Evolutionary conservation across 2,797 vertebrate genomes (phyloP).

Genomic region (Gila robusta): DNA sequence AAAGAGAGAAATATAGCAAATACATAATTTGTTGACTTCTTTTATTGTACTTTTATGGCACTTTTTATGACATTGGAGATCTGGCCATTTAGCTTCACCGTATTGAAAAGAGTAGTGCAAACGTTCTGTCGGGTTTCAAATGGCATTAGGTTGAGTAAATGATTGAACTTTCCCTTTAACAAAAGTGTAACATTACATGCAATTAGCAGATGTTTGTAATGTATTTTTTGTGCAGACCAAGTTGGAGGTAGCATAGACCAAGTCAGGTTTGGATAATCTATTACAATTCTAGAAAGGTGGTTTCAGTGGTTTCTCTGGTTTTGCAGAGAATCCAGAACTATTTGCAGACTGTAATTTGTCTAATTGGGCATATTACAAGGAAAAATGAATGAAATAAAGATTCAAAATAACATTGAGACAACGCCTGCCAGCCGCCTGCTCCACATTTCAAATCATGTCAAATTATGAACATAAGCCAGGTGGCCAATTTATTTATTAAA

Average conservation of each 20-base stretch:
- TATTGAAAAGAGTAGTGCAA: not conserved
- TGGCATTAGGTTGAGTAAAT: not conserved
- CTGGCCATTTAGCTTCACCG: not conserved
- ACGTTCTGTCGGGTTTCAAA: not conserved
- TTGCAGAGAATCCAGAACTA: conserved; percentile 57
- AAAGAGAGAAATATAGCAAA: not conserved
- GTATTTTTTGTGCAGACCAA: not conserved
- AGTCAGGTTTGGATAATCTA: not conserved
- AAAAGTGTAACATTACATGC: not conserved
- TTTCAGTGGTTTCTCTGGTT: conserved; percentile 14
- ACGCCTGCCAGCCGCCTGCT: conserved; percentile 63
- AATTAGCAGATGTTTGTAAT: not conserved
- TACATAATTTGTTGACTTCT: not conserved
- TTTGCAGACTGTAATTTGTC: conserved; percentile 71
- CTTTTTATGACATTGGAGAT: not conserved
- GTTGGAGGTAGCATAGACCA: not conserved
- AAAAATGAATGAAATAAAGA: conserved; percentile 76
- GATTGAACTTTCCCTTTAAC: not conserved
- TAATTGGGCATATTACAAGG: conserved; percentile 72
- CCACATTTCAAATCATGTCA: conserved; percentile 65
- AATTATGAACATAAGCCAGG: conserved; percentile 60
- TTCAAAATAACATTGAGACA: conserved; percentile 65
- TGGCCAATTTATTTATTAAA: conserved; percentile 68
- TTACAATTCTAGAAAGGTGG: not conserved
- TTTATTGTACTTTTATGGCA: not conserved